A percentile compares a stretch with the other conserved stretches of the same genome.
Conservation (phyloP, 1,140 invertebrate genomes). For the Diplogasteroides magnus region DNA sequence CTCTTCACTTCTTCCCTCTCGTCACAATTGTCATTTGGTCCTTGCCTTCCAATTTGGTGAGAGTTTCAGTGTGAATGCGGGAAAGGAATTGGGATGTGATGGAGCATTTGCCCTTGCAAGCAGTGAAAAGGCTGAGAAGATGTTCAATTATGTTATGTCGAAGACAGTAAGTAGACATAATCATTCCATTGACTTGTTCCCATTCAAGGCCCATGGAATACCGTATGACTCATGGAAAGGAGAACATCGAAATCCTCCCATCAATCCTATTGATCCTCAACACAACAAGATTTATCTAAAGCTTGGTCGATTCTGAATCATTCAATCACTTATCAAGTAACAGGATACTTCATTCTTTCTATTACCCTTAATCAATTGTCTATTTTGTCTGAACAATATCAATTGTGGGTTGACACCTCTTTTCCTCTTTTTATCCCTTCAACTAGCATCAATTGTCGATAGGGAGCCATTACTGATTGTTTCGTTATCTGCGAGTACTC, state of each 20-base stretch:
- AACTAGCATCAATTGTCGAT: too few species aligned
- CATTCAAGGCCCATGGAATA: neutral
- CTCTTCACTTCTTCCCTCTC: neutral
- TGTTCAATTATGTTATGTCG: neutral
- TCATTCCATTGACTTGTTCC: neutral
- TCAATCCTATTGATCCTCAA: neutral
- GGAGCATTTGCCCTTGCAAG: neutral
- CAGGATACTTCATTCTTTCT: too few species aligned
- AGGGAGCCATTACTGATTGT: too few species aligned
- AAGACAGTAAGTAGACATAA: neutral
- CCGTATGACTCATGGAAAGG: neutral
- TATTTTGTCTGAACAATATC: too few species aligned
- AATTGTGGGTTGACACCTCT: too few species aligned
- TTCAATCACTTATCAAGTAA: too few species aligned
- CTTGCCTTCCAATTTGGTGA: too few species aligned
- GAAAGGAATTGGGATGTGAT: neutral
- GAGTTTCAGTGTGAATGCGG: neutral
- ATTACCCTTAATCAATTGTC: too few species aligned
- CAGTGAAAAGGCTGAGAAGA: neutral
- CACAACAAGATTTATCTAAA: neutral
- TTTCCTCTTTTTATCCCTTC: too few species aligned
- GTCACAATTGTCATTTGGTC: too few species aligned
- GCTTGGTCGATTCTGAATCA: too few species aligned
- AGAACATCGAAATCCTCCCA: neutral
- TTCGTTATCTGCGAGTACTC: too few species aligned